A percentile compares a stretch with the other conserved stretches of the same genome.
phyloP scores from a whole-genome alignment of 1,140 invertebrate species.

The Apis cerana region DNA sequence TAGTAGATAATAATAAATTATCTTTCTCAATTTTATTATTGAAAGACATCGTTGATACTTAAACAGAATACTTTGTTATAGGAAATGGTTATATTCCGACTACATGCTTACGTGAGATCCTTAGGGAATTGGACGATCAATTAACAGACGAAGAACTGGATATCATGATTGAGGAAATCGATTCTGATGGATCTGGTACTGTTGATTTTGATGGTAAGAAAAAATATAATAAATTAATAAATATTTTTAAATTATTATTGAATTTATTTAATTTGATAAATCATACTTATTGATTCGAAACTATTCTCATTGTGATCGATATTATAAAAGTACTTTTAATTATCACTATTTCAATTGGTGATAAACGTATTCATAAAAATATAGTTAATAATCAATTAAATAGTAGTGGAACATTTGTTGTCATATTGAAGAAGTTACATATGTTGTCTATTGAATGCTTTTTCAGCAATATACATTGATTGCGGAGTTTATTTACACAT shows the following conservation, averaged over 20 bases:
- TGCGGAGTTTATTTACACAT: slow-evolving; percentile 38
- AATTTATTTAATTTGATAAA: not conserved
- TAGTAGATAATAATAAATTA: slow-evolving; percentile 2
- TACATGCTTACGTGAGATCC: slow-evolving; percentile 93
- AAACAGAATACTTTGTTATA: slow-evolving; percentile 65
- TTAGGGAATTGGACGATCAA: slow-evolving; percentile 95
- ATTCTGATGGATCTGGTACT: slow-evolving; percentile 95
- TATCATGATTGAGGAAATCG: slow-evolving; percentile 98
- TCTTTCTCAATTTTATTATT: not conserved
- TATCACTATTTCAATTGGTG: not conserved
- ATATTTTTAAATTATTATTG: not conserved
- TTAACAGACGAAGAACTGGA: slow-evolving; percentile 95
- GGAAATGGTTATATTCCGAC: slow-evolving; percentile 98
- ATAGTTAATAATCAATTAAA: not conserved
- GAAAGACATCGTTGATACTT: not conserved
- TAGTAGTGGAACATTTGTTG: not conserved
- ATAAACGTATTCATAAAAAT: not conserved
- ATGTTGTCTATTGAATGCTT: not conserved
- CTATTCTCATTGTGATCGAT: not conserved
- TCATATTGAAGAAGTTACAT: not conserved
- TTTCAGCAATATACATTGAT: not conserved
- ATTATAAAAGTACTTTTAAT: not conserved
- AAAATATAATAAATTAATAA: not conserved
- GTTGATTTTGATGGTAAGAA: slow-evolving; percentile 89
- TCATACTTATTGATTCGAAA: not conserved